A percentile compares a stretch with the other conserved stretches of the same genome.
phyloP scores from a whole-genome alignment of 2,888 invertebrate species.

The Andrena praecox region DNA sequence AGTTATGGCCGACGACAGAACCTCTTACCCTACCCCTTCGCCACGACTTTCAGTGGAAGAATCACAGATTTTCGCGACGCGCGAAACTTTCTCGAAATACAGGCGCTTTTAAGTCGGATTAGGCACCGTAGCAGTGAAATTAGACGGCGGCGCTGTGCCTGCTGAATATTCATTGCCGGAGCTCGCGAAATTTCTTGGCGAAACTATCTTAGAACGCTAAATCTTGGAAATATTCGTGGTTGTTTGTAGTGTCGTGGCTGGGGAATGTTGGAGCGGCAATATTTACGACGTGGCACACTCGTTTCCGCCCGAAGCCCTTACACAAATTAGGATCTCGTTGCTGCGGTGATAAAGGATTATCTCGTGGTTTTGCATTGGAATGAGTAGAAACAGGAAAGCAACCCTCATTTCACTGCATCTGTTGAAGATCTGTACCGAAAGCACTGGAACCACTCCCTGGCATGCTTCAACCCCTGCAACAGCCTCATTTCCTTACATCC shows the following conservation, averaged over 20 bases:
- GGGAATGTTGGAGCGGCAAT: background rate
- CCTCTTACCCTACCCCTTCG: too few species aligned
- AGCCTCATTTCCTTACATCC: background rate
- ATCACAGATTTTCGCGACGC: conserved; percentile 4
- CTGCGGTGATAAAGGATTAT: too few species aligned
- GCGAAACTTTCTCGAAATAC: conserved; percentile 11
- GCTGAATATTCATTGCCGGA: conserved; percentile 30
- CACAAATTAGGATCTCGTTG: too few species aligned
- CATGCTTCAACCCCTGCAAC: background rate
- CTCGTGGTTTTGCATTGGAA: too few species aligned
- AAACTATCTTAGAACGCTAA: background rate
- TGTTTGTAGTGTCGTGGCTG: conserved; percentile 3
- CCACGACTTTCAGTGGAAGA: background rate
- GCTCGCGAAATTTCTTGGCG: conserved; percentile 22
- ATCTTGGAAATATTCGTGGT: background rate
- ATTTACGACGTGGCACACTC: too few species aligned
- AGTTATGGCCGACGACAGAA: background rate
- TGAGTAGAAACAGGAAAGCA: too few species aligned
- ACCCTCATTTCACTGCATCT: too few species aligned
- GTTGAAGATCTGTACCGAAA: too few species aligned
- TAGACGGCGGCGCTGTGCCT: conserved; percentile 12
- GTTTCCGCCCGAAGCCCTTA: too few species aligned
- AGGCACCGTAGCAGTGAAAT: conserved; percentile 12
- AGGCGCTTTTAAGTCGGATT: conserved; percentile 26
- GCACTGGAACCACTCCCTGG: too few species aligned